Percentiles rank a stretch among this genome's conserved stretches.
These are phyloP conservation scores for Nycticryphes semicollaris DNA, from an alignment of 2,113 vertebrate species.

Conservation along the genomic window DNA sequence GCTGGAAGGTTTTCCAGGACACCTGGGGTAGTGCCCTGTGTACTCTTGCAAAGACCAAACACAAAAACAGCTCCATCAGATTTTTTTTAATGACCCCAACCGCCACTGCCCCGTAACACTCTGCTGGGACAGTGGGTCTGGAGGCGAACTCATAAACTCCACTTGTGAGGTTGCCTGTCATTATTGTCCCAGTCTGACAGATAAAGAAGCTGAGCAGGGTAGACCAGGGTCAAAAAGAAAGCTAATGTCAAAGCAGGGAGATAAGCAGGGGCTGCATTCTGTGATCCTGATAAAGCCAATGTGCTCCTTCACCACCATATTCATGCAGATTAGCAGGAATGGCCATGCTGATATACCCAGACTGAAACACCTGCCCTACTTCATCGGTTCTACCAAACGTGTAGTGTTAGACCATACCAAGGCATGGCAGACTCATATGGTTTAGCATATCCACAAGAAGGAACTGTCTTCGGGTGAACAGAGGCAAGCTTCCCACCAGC, in stretches of 20 bases:
- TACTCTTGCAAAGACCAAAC: neutral
- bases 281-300: neutral
- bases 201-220: neutral
- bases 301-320: neutral
- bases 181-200: neutral
- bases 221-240: neutral
- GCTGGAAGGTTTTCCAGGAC: neutral
- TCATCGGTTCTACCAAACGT: neutral
- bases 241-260: neutral
- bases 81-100: neutral
- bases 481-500: neutral
- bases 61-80: neutral
- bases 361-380: neutral
- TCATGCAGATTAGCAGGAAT: neutral
- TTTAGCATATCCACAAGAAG: neutral
- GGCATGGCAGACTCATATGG: neutral
- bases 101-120: neutral
- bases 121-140: neutral
- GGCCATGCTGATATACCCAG: neutral
- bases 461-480: neutral
- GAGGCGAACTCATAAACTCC: neutral
- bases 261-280: neutral
- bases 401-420: neutral
- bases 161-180: neutral
- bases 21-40: neutral